A percentile compares a stretch with the other conserved stretches of the same genome.
Conservation (phyloP, 2,797 vertebrate genomes). For the Pipistrellus nathusii region DNA sequence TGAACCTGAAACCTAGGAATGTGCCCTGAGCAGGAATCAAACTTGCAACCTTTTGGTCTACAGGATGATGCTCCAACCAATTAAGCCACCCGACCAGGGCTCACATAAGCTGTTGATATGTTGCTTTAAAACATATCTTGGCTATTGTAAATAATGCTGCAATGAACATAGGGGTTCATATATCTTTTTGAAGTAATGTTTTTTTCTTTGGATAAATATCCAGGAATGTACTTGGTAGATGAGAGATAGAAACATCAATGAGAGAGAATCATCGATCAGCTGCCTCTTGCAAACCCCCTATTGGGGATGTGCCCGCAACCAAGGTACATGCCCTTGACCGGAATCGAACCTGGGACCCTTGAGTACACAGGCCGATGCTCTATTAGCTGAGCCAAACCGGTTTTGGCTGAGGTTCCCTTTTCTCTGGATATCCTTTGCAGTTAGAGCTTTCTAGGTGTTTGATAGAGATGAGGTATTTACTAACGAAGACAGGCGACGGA, state of each 20-base stretch:
- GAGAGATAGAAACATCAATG: too few relatives aligned
- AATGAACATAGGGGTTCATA: neutral
- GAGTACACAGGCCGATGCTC: too few relatives aligned
- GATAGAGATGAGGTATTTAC: neutral
- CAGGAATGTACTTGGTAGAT: neutral
- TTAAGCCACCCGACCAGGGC: neutral
- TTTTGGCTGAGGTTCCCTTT: neutral
- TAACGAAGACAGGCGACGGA: neutral
- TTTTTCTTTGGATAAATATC: neutral
- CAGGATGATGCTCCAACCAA: neutral
- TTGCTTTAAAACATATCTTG: neutral
- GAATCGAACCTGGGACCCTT: too few relatives aligned
- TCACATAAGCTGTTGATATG: neutral
- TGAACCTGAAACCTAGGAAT: neutral
- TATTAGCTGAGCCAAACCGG: too few relatives aligned
- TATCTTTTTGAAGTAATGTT: neutral
- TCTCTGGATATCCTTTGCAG: neutral
- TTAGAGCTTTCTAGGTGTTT: neutral
- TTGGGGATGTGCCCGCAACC: too few relatives aligned
- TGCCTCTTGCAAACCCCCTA: too few relatives aligned
- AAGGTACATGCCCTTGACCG: too few relatives aligned
- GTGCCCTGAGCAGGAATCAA: neutral
- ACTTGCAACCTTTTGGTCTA: neutral
- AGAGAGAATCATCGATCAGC: too few relatives aligned
- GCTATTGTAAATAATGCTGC: neutral